Evolutionary conservation across 2,888 invertebrate species (phyloP), one percentile per base, ranked within the genome.

Genomic region (Microctonus aethiopoides): DNA sequence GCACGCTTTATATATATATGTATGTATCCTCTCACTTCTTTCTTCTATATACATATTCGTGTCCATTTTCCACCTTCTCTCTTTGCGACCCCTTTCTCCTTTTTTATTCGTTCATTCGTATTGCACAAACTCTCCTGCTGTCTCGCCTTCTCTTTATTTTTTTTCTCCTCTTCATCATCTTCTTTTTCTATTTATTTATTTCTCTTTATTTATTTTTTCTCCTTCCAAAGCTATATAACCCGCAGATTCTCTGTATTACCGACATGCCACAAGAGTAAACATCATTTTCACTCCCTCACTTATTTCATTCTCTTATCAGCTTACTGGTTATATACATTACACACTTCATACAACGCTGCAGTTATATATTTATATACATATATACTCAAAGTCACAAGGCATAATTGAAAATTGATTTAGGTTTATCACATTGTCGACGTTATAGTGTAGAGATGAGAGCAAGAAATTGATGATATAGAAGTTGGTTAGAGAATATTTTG

Each of bases 381-480:
- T 11, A 64, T 51, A 70, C 39, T 39, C 59, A 22, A 32, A 63
- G 66, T 63, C 81, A 11, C 41, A 41, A 41, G 81, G 80, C 83
- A 84, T 87, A 87, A 87, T 87, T 87, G 87, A 87, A 87, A 87
- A 87, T 87, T 87, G 87, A 87, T 87, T 87, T 87, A 87, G 86
- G 85, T 85, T 83, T 84, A 81, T 78, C 84, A 84, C 86, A 86
- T 86, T 86, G 84, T 82, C 79, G 81, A 24, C 77, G 78, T n/a
- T n/a, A n/a, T 78, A 78, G 78, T 77, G 83, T 84, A 60, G 51
- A 41, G 24, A 16, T 9, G 36, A 10, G 10, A 10, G 10, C 4
- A 10, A 9, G 10, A 36, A 9, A 9, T 36, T 9, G 5, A 36
- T 9, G 36, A 10, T n/a, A n/a, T n/a, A 46, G 16, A n/a, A 16